Evolutionary conservation across 2,113 vertebrate genomes (phyloP), one percentile per base, ranked within the genome.

Genomic region (Microcebus lehilahytsara): DNA sequence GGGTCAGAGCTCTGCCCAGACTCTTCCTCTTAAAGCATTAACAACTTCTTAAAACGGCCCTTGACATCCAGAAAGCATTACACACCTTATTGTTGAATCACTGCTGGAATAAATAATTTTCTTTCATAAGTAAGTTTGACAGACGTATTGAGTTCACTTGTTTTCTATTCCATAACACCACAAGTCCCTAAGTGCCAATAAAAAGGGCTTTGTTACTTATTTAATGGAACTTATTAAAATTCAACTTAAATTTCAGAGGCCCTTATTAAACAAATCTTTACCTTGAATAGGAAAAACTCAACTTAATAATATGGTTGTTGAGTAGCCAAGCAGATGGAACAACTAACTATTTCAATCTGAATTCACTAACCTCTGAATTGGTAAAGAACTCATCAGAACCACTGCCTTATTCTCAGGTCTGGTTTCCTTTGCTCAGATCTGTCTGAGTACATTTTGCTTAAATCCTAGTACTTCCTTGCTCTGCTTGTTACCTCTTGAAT

Each of bases 101-200:
- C 51, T 85, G 25, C 85, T 97, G 51, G 56, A 42, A 96, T 77
- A 96, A 96, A 95, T 91, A 85, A 79, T 77, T 92, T 84, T 94
- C 93, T 42, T 96, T 88, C 94, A 66, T 81, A 83, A 96, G 71
- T 75, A 83, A 88, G 42, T 79, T 32, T 75, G 77, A 80, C 58
- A 64, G 9, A 64, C 17, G 13, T n/a, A 90, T n/a, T 89, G 32
- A 92, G 53, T 19, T 37, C 84, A 74, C 53, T 83, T 97, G 32
- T 95, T 94, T 97, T 96, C 95, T 89, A 89, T 95, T 83, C 75
- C 64, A 53, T 96, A 96, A 93, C 95, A 74, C 32, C 56, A 96
- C 37, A 77, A 92, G 53, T 94, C 74, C 22, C 67, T 40, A 12
- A 56, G 56, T n/a, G n/a, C 80, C 87, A 83, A 56, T 49, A n/a